These are phyloP conservation scores for Monochamus saltuarius DNA, from an alignment of 1,140 invertebrate species.

Conservation along the genomic window DNA sequence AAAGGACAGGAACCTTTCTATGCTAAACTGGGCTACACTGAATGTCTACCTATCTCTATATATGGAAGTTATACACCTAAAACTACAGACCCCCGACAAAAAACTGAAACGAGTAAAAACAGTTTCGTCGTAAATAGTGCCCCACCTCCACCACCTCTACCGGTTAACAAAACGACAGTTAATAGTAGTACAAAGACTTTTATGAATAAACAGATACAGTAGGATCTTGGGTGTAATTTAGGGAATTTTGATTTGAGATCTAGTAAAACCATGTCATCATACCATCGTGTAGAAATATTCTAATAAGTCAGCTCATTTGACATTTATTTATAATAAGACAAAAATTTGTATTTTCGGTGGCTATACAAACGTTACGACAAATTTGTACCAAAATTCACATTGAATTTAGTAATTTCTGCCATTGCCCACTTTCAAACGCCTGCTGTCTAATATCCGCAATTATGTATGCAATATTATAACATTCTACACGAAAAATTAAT, in stretches of 20 bases:
- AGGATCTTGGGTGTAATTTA: too few species aligned
- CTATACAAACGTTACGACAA: too few species aligned
- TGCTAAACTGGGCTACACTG: slow-evolving; percentile 68
- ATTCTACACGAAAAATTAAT: too few species aligned
- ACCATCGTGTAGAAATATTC: not conserved
- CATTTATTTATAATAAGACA: too few species aligned
- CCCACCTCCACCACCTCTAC: slow-evolving; percentile 31
- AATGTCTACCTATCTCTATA: slow-evolving; percentile 68
- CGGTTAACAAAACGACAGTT: slow-evolving; percentile 9
- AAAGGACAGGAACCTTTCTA: slow-evolving; percentile 78
- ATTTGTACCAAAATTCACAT: too few species aligned
- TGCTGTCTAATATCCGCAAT: too few species aligned
- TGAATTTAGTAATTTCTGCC: too few species aligned
- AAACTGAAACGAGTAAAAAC: not conserved
- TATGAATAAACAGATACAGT: slow-evolving; percentile 43
- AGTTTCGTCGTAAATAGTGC: not conserved
- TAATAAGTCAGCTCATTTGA: too few species aligned
- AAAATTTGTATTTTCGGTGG: too few species aligned
- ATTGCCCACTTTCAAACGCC: too few species aligned
- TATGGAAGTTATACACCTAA: slow-evolving; percentile 54
- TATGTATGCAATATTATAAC: too few species aligned
- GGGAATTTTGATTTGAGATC: not conserved
- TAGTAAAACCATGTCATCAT: not conserved
- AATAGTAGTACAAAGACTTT: slow-evolving; percentile 38
- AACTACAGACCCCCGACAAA: not conserved